phyloP scores from a whole-genome alignment of 2,888 invertebrate genomes.

The Idaea straminata region DNA sequence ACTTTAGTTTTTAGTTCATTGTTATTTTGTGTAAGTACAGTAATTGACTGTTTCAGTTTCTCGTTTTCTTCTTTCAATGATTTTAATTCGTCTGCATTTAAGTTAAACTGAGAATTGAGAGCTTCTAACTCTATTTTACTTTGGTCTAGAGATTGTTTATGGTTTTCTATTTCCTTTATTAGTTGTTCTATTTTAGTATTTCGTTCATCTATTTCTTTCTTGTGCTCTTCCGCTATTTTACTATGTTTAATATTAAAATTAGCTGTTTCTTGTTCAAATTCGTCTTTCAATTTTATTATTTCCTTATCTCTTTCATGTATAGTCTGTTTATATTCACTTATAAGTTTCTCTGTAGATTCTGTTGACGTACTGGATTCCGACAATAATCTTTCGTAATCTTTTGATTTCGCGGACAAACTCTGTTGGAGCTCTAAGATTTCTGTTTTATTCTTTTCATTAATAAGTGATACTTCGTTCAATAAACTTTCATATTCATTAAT shows the following conservation, averaged over 20 bases:
- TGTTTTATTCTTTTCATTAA: constrained; percentile 64
- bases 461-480: constrained; percentile 64
- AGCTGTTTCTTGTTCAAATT: constrained; percentile 70
- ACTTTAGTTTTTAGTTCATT: constrained; percentile 62
- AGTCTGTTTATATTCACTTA: constrained; percentile 70
- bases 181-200: constrained; percentile 74
- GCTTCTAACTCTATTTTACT: constrained; percentile 71
- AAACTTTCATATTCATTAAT: constrained; percentile 72
- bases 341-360: constrained; percentile 63
- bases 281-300: constrained; percentile 72
- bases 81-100: constrained; percentile 66
- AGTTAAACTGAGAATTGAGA: constrained; percentile 67
- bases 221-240: constrained; percentile 74
- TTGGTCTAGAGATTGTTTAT: constrained; percentile 68
- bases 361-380: constrained; percentile 59
- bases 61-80: constrained; percentile 67
- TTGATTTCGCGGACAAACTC: constrained; percentile 59
- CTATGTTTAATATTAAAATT: constrained; percentile 74
- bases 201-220: constrained; percentile 73
- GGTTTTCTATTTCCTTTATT: constrained; percentile 70
- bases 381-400: constrained; percentile 63
- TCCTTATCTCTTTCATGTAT: constrained; percentile 79
- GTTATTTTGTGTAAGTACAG: constrained; percentile 62
- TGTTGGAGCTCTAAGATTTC: constrained; percentile 67
- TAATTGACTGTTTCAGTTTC: constrained; percentile 61